Conservation (phyloP, 2,888 invertebrate species). For the Amblyteles armatorius region DNA sequence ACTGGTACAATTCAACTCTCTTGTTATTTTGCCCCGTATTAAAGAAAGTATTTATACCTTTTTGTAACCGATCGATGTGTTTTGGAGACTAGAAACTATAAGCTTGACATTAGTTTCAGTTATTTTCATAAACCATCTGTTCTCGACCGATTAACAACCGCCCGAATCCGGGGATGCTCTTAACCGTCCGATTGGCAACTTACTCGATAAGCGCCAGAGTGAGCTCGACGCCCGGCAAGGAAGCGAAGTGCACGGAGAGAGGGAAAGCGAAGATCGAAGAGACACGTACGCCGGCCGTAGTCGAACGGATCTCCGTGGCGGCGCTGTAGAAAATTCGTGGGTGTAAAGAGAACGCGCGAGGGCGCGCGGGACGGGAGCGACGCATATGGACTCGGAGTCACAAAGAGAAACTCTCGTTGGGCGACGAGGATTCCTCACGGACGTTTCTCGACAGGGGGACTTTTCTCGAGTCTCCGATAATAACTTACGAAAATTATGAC, state of each 20-base stretch:
- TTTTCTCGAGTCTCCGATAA: constrained; percentile 6
- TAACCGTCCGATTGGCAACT: no score
- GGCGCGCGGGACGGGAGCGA: neutral
- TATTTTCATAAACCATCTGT: no score
- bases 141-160: no score
- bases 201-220: neutral
- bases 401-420: constrained; percentile 46
- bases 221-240: constrained; percentile 57
- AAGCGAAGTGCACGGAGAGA: constrained; percentile 22
- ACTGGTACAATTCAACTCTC: no score
- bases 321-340: constrained; percentile 39
- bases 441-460: neutral
- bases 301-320: neutral
- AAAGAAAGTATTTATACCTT: no score
- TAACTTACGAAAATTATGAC: neutral
- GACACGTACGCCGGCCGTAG: constrained; percentile 8
- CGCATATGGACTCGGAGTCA: neutral
- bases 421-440: neutral
- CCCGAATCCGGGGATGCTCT: no score
- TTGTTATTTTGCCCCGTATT: no score
- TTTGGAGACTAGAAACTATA: no score
- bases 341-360: constrained; percentile 28
- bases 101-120: no score
- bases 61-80: no score
- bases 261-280: constrained; percentile 20